These are phyloP conservation scores for Tetramorium alpestre DNA, from an alignment of 1,140 invertebrate genomes.

Conservation along the genomic window DNA sequence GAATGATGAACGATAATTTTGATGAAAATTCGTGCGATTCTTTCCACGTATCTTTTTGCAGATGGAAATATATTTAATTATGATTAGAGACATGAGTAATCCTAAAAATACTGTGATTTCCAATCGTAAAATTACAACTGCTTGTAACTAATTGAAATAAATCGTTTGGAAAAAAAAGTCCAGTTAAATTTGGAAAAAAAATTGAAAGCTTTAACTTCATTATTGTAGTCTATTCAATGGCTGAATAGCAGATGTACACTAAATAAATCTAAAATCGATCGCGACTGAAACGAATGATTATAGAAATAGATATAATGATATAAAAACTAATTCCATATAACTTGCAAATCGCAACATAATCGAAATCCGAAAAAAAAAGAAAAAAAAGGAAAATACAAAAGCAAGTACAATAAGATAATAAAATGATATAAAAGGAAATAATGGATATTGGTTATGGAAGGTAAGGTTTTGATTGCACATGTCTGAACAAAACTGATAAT, in stretches of 20 bases:
- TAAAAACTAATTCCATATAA: not conserved
- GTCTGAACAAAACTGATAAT: conserved; percentile 2
- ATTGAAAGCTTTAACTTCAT: not conserved
- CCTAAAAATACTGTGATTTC: not conserved
- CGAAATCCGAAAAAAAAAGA: not conserved
- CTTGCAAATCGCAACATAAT: not conserved
- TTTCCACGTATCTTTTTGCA: conserved; percentile 6
- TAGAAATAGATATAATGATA: not conserved
- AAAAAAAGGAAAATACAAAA: not conserved
- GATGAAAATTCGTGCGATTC: conserved; percentile 34
- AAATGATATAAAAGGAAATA: not conserved
- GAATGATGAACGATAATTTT: conserved; percentile 59
- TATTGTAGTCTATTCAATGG: not conserved
- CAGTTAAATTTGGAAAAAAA: conserved; percentile 4
- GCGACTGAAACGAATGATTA: not conserved
- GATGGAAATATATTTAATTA: conserved; percentile 47
- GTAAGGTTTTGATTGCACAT: not conserved
- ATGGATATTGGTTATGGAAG: not conserved
- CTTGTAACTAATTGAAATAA: conserved; percentile 15
- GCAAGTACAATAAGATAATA: not conserved
- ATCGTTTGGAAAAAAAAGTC: not conserved
- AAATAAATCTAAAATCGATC: not conserved
- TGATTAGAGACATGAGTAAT: conserved; percentile 51
- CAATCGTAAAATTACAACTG: conserved; percentile 25
- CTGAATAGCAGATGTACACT: not conserved